Percentiles rank a stretch among this genome's conserved stretches.
phyloP scores from a whole-genome alignment of 2,113 vertebrate genomes.

The Axis porcinus region DNA sequence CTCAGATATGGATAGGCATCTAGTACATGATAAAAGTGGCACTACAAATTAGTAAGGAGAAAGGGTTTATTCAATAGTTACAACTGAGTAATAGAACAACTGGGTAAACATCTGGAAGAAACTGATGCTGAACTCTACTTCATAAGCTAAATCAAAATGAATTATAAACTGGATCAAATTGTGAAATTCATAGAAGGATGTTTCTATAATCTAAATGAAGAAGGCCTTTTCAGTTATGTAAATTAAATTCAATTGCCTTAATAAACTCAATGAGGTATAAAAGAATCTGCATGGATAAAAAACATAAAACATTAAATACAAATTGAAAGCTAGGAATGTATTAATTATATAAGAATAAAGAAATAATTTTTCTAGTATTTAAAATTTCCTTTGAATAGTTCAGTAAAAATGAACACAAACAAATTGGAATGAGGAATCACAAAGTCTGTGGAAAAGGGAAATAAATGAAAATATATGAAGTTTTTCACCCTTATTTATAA shows the following conservation, averaged over 20 bases:
- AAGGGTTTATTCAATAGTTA: background rate
- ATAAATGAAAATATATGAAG: background rate
- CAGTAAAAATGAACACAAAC: background rate
- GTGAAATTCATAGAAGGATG: background rate
- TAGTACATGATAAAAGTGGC: background rate
- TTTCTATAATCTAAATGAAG: background rate
- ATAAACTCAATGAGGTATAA: background rate
- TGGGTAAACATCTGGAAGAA: conserved; percentile 17
- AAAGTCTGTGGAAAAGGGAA: background rate
- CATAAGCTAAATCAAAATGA: background rate
- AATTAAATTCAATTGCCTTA: background rate
- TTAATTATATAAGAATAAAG: background rate
- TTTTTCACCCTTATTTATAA: background rate
- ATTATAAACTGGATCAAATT: background rate
- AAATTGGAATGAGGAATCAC: background rate
- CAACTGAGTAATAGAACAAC: background rate
- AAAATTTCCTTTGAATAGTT: background rate
- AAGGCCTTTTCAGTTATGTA: background rate
- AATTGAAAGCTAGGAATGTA: background rate
- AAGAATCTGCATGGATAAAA: background rate
- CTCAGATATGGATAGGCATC: background rate
- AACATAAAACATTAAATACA: background rate
- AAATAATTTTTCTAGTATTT: background rate
- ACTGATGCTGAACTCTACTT: conserved; percentile 7
- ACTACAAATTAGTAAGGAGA: background rate